Evolutionary conservation across 1,140 invertebrate genomes (phyloP).

Genomic region (Acromyrmex echinatior): DNA sequence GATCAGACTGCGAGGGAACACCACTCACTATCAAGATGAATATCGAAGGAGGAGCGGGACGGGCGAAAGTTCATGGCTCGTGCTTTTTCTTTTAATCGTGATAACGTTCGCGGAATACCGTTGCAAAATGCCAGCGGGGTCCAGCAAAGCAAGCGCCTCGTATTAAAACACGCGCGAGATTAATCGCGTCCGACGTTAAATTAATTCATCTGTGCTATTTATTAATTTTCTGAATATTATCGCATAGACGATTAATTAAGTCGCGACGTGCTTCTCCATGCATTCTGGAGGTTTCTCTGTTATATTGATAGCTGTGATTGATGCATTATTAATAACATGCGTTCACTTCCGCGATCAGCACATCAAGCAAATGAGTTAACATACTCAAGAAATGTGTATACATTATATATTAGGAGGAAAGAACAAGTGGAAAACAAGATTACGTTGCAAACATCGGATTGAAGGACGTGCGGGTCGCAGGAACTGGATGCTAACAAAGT

Average conservation of each 20-base stretch:
- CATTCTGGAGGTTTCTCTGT: neutral
- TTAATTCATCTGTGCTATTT: constrained; percentile 33
- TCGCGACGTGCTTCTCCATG: neutral
- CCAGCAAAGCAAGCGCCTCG: constrained; percentile 1
- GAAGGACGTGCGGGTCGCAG: constrained; percentile 21
- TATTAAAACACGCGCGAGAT: constrained; percentile 8
- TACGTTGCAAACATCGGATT: constrained; percentile 2
- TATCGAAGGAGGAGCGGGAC: constrained; percentile 58
- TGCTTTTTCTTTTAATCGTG: constrained; percentile 67
- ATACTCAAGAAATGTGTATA: neutral
- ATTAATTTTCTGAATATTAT: constrained; percentile 38
- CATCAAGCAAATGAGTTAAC: neutral
- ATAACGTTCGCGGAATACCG: constrained; percentile 68
- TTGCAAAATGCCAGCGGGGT: constrained; percentile 60
- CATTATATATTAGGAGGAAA: neutral
- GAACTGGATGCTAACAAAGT: constrained; percentile 40
- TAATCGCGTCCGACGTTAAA: constrained; percentile 20
- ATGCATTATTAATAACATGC: constrained; percentile 25
- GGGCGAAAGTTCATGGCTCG: constrained; percentile 73
- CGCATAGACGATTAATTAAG: constrained; percentile 48
- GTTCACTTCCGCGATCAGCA: neutral
- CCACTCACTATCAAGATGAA: constrained; percentile 59
- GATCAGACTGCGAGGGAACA: constrained; percentile 35
- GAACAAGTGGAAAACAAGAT: constrained; percentile 22
- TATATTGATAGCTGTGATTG: neutral